Evolutionary conservation across 2,888 invertebrate species (phyloP), one percentile per base, ranked within the genome.

Genomic region (Bruchidius siliquastri): DNA sequence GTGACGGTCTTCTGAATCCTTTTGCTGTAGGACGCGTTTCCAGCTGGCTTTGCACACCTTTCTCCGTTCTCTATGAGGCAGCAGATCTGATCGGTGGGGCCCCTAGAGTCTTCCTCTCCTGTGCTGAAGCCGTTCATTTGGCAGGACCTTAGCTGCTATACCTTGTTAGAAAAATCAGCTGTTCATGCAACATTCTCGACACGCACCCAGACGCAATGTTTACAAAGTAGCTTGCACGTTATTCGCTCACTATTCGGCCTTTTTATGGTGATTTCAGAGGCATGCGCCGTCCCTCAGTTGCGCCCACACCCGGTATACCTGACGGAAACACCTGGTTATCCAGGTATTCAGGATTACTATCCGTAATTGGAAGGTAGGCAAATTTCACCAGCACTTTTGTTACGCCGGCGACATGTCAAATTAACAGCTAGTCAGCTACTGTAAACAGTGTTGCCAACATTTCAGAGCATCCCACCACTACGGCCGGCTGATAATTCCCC

Each of bases 21-120:
- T 87, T 98, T 98, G 87, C 96, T 97, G 88, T 98, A 98, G 70
- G 96, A 95, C 80, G 98, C 98, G 89, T 96, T 96, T 78, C 96
- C 96, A 80, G 96, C 97, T 74, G 93, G 91, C 84, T 96, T 92
- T 78, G 91, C 90, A 87, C 98, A 98, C 79, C 96, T 90, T 80
- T 94, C 93, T 78, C 92, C 92, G 86, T 96, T 96, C 87, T 96
- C 96, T 83, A 97, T 92, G 81, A 98, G 90, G 88, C 97, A 97
- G 88, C 98, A 98, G 83, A 93, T 92, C 88, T 96, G 95, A 85
- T 96, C 95, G 75, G 93, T 92, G 83, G 95, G 94, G 78, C 95
- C 95, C 83, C 94, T 90, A 76, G 95, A 96, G 89, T 96, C 96
- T 88, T 96, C 96, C 88, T 95, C 95, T 81, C 95, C 95, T 83